Conservation (phyloP, 2,113 vertebrate species). For the Micronycteris hirsuta region DNA sequence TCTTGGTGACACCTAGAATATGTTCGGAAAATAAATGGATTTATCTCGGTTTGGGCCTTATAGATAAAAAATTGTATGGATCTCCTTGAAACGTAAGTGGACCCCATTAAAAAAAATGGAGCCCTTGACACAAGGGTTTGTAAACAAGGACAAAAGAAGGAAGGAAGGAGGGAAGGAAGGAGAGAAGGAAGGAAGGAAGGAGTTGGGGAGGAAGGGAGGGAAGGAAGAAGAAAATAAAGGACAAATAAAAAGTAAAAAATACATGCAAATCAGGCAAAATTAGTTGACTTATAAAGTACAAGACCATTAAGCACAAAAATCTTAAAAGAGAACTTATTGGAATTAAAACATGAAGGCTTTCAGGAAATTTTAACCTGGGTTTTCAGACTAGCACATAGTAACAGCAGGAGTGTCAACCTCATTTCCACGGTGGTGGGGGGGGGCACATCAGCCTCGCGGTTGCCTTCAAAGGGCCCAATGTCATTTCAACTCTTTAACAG, state of each 20-base stretch:
- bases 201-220: background rate
- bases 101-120: background rate
- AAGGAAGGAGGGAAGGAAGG: background rate
- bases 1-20: background rate
- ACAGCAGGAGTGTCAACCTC: background rate
- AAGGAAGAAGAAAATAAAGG: background rate
- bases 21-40: conserved; percentile 20
- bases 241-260: background rate
- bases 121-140: background rate
- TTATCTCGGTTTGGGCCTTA: background rate
- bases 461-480: too few relatives aligned
- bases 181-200: background rate
- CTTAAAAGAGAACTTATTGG: background rate
- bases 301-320: background rate
- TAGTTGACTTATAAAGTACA: background rate
- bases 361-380: background rate
- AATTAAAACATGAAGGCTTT: background rate
- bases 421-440: too few relatives aligned
- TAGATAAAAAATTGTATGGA: background rate
- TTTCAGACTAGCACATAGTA: background rate
- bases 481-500: too few relatives aligned
- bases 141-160: background rate
- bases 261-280: background rate
- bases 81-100: background rate
- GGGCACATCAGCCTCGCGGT: too few relatives aligned